Percentiles rank a stretch among this genome's conserved stretches.
Evolutionary conservation across 2,888 invertebrate species (phyloP).

Genomic region (Tinea pellionella): DNA sequence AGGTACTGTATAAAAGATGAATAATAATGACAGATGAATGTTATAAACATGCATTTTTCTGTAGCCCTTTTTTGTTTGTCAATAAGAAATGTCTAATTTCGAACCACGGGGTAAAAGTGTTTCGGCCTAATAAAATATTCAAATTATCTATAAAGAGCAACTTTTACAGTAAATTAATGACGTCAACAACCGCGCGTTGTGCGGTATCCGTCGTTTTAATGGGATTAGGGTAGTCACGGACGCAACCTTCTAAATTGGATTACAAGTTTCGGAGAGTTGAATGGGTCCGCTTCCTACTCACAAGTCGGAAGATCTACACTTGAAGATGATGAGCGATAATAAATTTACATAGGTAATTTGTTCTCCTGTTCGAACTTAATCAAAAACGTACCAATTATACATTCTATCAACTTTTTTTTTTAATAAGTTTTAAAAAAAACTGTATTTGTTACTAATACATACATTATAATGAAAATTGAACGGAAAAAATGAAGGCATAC

Average conservation of each 20-base stretch:
- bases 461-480: no score
- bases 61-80: no score
- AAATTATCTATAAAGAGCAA: neutral
- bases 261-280: slow-evolving; percentile 36
- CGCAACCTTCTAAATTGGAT: slow-evolving; percentile 42
- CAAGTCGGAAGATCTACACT: neutral
- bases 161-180: slow-evolving; percentile 13
- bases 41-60: neutral
- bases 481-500: no score
- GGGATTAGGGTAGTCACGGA: slow-evolving; percentile 35
- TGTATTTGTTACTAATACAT: no score
- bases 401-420: no score
- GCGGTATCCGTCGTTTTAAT: slow-evolving; percentile 24
- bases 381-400: no score
- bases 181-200: neutral
- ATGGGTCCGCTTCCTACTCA: neutral
- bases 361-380: no score
- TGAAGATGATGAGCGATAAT: no score
- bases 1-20: no score
- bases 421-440: no score
- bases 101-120: neutral
- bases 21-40: no score
- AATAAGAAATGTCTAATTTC: neutral
- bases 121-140: neutral
- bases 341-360: no score